Percentiles rank a stretch among this genome's conserved stretches.
phyloP scores from a whole-genome alignment of 2,113 vertebrate genomes.

The Carlito syrichta region DNA sequence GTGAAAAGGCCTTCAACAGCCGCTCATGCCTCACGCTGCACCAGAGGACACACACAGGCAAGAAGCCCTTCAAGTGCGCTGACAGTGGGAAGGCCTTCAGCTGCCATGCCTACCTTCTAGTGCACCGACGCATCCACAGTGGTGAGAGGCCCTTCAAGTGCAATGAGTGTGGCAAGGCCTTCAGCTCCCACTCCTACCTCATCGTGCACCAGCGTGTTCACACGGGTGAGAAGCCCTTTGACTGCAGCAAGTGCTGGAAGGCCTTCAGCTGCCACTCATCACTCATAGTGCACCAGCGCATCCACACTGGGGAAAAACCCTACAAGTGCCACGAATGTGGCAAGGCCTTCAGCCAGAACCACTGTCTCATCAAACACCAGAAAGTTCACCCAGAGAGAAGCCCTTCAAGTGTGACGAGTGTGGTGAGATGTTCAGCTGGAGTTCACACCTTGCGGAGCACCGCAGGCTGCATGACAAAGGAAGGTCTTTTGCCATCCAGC shows the following conservation, averaged over 20 bases:
- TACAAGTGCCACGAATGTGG: conserved; percentile 46
- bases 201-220: conserved; percentile 56
- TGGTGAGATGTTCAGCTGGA: conserved; percentile 27
- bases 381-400: conserved; percentile 36
- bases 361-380: conserved; percentile 59
- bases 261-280: conserved; percentile 69
- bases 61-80: conserved; percentile 44
- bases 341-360: conserved; percentile 68
- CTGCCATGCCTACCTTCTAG: conserved; percentile 52
- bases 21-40: conserved; percentile 56
- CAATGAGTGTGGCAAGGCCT: conserved; percentile 57
- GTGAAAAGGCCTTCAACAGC: conserved; percentile 48
- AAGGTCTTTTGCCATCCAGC: conserved; percentile 19
- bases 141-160: conserved; percentile 66
- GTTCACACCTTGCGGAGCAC: neutral
- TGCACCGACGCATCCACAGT: conserved; percentile 59
- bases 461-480: neutral
- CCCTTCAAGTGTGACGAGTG: neutral
- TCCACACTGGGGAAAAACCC: conserved; percentile 51
- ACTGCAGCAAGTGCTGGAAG: conserved; percentile 65
- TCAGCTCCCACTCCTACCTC: conserved; percentile 59
- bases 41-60: conserved; percentile 29
- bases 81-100: conserved; percentile 61
- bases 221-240: conserved; percentile 51
- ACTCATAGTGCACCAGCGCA: conserved; percentile 54